These are phyloP conservation scores for Latrodectus elegans DNA, from an alignment of 2,888 invertebrate genomes.

Conservation along the genomic window DNA sequence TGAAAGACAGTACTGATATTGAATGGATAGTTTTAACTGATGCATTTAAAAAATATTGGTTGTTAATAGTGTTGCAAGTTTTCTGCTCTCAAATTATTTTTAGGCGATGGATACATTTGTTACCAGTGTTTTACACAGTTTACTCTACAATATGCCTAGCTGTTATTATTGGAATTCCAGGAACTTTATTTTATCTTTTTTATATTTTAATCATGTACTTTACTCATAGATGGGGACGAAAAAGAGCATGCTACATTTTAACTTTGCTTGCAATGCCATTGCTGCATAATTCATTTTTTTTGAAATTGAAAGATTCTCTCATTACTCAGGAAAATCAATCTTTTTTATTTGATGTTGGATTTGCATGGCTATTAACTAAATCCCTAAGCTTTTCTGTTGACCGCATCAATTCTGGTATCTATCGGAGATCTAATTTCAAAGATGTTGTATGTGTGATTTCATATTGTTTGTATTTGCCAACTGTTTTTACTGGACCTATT, in stretches of 20 bases:
- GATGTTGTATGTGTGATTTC: constrained; percentile 79
- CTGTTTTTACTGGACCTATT: constrained; percentile 89
- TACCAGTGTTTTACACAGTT: constrained; percentile 38
- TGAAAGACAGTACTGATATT: constrained; percentile 79
- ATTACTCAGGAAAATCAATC: constrained; percentile 33
- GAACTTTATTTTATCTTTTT: constrained; percentile 77
- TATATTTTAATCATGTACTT: constrained; percentile 6
- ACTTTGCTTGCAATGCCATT: constrained; percentile 23
- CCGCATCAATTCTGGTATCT: constrained; percentile 49
- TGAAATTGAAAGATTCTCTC: constrained; percentile 29
- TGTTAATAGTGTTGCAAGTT: constrained; percentile 79
- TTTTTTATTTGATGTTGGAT: constrained; percentile 81
- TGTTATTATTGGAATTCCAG: constrained; percentile 77
- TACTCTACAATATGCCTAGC: constrained; percentile 75
- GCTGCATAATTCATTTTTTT: constrained; percentile 19
- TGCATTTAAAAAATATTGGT: constrained; percentile 77
- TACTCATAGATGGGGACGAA: constrained; percentile 3
- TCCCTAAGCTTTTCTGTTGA: constrained; percentile 86
- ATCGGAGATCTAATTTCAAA: constrained; percentile 50
- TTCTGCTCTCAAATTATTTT: constrained; percentile 78
- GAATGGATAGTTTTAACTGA: constrained; percentile 83
- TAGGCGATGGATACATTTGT: constrained; percentile 70
- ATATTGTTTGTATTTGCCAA: constrained; percentile 88
- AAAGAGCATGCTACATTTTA: constrained; percentile 27
- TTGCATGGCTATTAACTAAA: constrained; percentile 78